These are phyloP conservation scores for Brachyhypopomus occidentalis DNA, from an alignment of 2,113 vertebrate genomes.

Conservation along the genomic window DNA sequence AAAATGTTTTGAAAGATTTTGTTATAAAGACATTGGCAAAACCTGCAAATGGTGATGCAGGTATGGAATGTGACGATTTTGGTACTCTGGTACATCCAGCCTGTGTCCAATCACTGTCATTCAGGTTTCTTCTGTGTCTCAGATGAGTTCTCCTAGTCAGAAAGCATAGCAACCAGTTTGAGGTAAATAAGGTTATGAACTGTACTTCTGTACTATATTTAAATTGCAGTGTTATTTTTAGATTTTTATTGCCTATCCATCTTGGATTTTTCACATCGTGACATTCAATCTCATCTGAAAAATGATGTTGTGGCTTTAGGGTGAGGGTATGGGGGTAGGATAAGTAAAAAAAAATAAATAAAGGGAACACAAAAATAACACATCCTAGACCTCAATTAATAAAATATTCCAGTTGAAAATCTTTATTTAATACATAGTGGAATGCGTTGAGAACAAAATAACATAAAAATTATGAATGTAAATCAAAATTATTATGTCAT, in stretches of 20 bases:
- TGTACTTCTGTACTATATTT: not conserved
- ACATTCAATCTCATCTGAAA: conserved; percentile 43
- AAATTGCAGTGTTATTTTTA: conserved; percentile 23
- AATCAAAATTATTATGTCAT: too few relatives aligned
- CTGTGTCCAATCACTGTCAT: too few relatives aligned
- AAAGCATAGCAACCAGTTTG: not conserved
- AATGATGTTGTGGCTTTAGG: conserved; percentile 6
- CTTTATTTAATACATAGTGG: too few relatives aligned
- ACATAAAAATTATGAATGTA: too few relatives aligned
- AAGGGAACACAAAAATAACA: too few relatives aligned
- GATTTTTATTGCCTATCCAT: conserved; percentile 1
- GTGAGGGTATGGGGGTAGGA: too few relatives aligned
- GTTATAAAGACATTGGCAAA: not conserved
- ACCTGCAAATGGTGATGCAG: not conserved
- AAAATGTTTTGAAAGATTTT: not conserved
- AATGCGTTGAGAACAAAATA: too few relatives aligned
- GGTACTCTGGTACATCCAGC: too few relatives aligned
- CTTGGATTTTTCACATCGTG: conserved; percentile 30
- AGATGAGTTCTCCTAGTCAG: not conserved
- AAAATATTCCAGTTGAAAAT: too few relatives aligned
- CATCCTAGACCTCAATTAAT: too few relatives aligned
- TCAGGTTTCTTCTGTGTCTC: not conserved
- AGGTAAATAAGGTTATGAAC: not conserved
- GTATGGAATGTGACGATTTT: too few relatives aligned
- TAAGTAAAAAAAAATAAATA: too few relatives aligned